Conservation (phyloP, 2,888 invertebrate genomes). For the Heliconius ethilla region DNA sequence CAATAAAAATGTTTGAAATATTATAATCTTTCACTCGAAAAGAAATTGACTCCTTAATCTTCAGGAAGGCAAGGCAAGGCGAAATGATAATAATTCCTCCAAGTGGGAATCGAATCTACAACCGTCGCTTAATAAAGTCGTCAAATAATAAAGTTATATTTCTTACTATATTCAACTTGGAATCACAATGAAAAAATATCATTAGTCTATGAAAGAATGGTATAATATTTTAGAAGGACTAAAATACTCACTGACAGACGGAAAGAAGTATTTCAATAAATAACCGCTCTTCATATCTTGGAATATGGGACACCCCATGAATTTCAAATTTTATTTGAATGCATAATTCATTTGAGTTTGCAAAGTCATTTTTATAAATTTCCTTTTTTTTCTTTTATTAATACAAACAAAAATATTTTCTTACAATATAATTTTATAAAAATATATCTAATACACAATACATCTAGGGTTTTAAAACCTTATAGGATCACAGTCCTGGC, state of each 20-base stretch:
- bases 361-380: slow-evolving; percentile 60
- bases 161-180: too few relatives aligned
- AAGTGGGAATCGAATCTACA: neutral
- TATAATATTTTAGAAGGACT: slow-evolving; percentile 18
- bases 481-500: too few relatives aligned
- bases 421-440: too few relatives aligned
- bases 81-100: neutral
- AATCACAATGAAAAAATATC: neutral
- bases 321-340: slow-evolving; percentile 65
- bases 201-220: slow-evolving; percentile 10
- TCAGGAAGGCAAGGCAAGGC: neutral
- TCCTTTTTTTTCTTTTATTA: slow-evolving; percentile 48
- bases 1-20: too few relatives aligned
- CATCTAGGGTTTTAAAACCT: too few relatives aligned
- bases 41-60: too few relatives aligned
- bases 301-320: slow-evolving; percentile 59
- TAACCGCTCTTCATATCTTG: slow-evolving; percentile 45
- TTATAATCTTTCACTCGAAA: too few relatives aligned
- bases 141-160: too few relatives aligned
- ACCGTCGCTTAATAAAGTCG: neutral
- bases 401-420: slow-evolving; percentile 18
- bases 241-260: slow-evolving; percentile 3
- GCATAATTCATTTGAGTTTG: slow-evolving; percentile 59
- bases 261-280: slow-evolving; percentile 38
- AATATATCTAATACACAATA: too few relatives aligned